Conservation (phyloP, 2,888 invertebrate genomes). For the Lasioglossum lativentre region DNA sequence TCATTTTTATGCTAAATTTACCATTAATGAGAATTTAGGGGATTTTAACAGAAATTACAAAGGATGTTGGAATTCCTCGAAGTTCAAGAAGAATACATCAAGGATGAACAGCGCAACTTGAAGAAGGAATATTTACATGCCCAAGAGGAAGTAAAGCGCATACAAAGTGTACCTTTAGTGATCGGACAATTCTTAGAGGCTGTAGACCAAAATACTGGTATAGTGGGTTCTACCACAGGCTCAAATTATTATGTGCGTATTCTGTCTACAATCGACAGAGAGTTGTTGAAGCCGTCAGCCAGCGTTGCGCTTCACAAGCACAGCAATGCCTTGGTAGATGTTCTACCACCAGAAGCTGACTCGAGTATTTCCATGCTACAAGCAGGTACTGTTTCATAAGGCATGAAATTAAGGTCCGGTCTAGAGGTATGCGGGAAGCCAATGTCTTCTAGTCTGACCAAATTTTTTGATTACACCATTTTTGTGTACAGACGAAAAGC, state of each 20-base stretch:
- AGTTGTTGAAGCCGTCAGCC: slow-evolving; percentile 98
- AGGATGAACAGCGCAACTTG: slow-evolving; percentile 99
- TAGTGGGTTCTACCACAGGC: slow-evolving; percentile 99
- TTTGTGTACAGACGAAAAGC: slow-evolving; percentile 93
- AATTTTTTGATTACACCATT: slow-evolving; percentile 17
- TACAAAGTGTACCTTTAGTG: slow-evolving; percentile 99
- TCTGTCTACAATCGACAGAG: slow-evolving; percentile 98
- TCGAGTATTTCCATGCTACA: slow-evolving; percentile 99
- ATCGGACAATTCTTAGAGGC: slow-evolving; percentile 99
- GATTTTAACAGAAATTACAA: slow-evolving; percentile 92
- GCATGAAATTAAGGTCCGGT: not conserved
- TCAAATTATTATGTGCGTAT: slow-evolving; percentile 99
- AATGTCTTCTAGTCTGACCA: slow-evolving; percentile 12
- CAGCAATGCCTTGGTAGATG: slow-evolving; percentile 99
- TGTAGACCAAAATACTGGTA: slow-evolving; percentile 99
- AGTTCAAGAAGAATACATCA: slow-evolving; percentile 99
- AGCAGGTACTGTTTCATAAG: slow-evolving; percentile 87
- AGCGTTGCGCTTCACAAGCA: slow-evolving; percentile 99
- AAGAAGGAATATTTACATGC: slow-evolving; percentile 99
- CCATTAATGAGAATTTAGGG: slow-evolving; percentile 10
- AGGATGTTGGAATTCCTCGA: slow-evolving; percentile 98
- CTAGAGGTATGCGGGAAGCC: too few relatives aligned
- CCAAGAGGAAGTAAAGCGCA: slow-evolving; percentile 98
- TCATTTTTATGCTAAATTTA: not conserved
- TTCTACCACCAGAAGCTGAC: slow-evolving; percentile 99